These are phyloP conservation scores for Nasonia giraulti DNA, from an alignment of 1,140 invertebrate genomes.

Conservation along the genomic window DNA sequence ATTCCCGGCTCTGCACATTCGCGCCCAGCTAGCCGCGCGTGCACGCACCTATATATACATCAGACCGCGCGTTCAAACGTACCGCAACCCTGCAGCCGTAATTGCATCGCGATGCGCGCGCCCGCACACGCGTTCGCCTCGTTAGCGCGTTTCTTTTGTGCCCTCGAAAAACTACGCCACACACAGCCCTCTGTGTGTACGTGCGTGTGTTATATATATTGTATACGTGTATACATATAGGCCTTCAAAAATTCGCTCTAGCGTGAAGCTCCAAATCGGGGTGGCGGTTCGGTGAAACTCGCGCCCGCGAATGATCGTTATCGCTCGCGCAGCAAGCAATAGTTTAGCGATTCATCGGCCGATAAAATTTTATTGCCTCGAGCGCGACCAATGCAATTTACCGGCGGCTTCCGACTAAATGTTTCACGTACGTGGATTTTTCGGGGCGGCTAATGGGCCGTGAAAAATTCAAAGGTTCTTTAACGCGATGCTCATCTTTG, in stretches of 20 bases:
- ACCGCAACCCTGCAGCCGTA: neutral
- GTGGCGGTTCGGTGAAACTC: too few relatives aligned
- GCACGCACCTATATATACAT: neutral
- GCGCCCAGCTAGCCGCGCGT: neutral
- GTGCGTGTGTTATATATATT: too few relatives aligned
- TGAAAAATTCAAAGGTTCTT: neutral
- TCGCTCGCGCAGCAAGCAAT: neutral
- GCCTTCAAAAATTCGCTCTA: constrained; percentile 17
- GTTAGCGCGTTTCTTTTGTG: constrained; percentile 24
- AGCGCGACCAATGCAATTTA: neutral
- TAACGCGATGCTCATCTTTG: neutral
- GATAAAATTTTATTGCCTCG: constrained; percentile 36
- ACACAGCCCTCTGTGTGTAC: neutral
- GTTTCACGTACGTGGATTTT: neutral
- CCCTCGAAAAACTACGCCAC: neutral
- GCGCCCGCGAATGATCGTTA: constrained; percentile 9
- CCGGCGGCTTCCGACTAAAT: neutral
- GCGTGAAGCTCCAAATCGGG: neutral
- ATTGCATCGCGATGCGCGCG: neutral
- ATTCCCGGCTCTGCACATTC: too few relatives aligned
- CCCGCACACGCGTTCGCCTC: neutral
- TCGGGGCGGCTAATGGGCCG: neutral
- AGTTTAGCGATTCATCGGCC: constrained; percentile 36
- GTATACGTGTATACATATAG: too few relatives aligned
- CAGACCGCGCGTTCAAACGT: neutral